Percentiles rank a stretch among this genome's conserved stretches.
Conservation (phyloP, 2,113 vertebrate species). For the Cyanoramphus novaezelandiae region DNA sequence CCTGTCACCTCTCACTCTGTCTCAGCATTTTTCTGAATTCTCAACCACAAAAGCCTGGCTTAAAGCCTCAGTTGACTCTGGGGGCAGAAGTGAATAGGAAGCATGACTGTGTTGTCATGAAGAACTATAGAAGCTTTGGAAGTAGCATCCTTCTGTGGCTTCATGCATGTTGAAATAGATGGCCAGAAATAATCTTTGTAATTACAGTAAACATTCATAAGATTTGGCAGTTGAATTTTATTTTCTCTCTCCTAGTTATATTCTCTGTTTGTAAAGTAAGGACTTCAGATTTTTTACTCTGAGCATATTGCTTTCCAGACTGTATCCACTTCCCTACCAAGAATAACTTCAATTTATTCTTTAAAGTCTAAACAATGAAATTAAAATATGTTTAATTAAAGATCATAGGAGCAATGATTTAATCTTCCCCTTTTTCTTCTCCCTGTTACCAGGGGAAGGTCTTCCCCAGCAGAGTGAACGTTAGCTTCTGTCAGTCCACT, state of each 20-base stretch:
- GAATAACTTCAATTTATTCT: neutral
- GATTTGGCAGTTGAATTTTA: neutral
- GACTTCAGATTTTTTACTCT: neutral
- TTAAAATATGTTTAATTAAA: neutral
- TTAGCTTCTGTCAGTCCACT: neutral
- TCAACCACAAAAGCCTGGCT: neutral
- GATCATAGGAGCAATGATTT: neutral
- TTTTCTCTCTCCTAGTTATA: neutral
- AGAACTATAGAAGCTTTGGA: neutral
- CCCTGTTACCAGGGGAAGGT: neutral
- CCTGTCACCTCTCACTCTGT: neutral
- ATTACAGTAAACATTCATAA: neutral
- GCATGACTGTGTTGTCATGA: neutral
- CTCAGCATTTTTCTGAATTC: neutral
- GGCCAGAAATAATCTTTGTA: neutral
- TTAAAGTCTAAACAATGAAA: neutral
- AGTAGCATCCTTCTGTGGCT: neutral
- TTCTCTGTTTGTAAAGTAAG: neutral
- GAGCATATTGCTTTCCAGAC: neutral
- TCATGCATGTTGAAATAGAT: neutral
- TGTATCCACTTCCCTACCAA: neutral
- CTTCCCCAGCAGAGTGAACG: neutral
- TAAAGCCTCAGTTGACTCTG: neutral
- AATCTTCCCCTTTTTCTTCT: neutral
- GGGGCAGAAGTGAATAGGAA: neutral